A percentile compares a stretch with the other conserved stretches of the same genome.
These are phyloP conservation scores for Paramisgurnus dabryanus DNA, from an alignment of 2,113 vertebrate genomes.

Conservation along the genomic window DNA sequence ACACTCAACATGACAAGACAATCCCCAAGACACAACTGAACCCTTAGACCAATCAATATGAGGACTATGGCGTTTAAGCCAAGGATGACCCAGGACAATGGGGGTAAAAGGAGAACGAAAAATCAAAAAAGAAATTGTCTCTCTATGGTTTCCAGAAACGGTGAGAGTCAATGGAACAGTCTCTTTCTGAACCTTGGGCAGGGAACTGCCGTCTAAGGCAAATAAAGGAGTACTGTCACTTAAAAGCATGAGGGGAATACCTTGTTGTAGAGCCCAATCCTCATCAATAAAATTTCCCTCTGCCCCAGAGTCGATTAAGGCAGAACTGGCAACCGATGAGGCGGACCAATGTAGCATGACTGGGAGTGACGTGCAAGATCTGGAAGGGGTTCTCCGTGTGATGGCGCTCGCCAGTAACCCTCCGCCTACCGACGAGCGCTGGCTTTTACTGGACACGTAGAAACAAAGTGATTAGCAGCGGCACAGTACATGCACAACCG, in stretches of 20 bases:
- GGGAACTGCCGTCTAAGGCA: neutral
- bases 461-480: neutral
- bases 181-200: neutral
- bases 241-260: too few relatives aligned
- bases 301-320: too few relatives aligned
- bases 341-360: neutral
- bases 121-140: neutral
- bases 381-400: too few relatives aligned
- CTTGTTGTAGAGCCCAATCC: too few relatives aligned
- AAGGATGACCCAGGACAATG: neutral
- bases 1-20: too few relatives aligned
- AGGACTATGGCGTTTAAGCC: neutral
- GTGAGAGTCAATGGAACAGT: neutral
- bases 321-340: neutral
- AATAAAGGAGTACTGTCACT: neutral
- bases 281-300: too few relatives aligned
- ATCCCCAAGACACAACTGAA: too few relatives aligned
- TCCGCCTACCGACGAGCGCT: neutral
- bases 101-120: neutral
- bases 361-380: neutral
- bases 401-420: neutral
- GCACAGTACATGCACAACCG: neutral
- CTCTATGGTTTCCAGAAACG: neutral
- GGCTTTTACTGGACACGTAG: neutral
- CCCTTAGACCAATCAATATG: neutral